Base-by-base conservation (phyloP, 2,888 invertebrate genomes). In the Chymomyza fuscimana region DNA sequence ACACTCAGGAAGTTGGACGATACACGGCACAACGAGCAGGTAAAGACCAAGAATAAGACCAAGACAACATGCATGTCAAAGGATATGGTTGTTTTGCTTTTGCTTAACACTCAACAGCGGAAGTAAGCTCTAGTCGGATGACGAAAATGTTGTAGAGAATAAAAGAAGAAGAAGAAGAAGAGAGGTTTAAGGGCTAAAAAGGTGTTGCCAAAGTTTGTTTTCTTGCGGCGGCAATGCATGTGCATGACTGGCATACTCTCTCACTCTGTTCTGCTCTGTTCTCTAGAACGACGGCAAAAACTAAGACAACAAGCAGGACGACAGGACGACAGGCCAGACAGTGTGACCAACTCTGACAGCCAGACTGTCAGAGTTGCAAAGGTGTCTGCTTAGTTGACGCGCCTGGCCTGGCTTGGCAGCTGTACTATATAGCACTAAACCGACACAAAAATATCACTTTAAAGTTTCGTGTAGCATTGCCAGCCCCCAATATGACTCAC, bases 361-460 rank as follows among this genome's bases (percentile, higher is more conserved):
- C 72, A 67, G 40, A 46, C 40, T 12, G 40, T 46, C 40, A 46
- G 40, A 46, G 40, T 46, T 46, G 40, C 12, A 46, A 46, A 46
- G 40, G 40, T 46, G 40, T 46, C 40, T 46, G 40, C 40, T 12
- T 46, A 12, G 12, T 12, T 46, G 40, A 46, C 40, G 40, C 12
- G 40, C 40, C 40, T 46, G 40, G 40, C 40, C 40, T 46, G 40
- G 40, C 40, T 12, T 46, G 40, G 74, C 88, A 82, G 89, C 89
- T 83, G 82, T 75, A 32, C 32, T 32, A 32, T 6, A 71, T 86
- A 77, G 58, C 72, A 70, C 40, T 79, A 63, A 87, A 82, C 87
- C 78, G 72, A 79, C 82, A 88, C 89, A 88, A 88, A 85, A 83
- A 83, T 88, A 83, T 83, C 83, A 88, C 87, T 87, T 83, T 83